Evolutionary conservation across 1,140 invertebrate genomes (phyloP).

Genomic region (Orussus abietinus): DNA sequence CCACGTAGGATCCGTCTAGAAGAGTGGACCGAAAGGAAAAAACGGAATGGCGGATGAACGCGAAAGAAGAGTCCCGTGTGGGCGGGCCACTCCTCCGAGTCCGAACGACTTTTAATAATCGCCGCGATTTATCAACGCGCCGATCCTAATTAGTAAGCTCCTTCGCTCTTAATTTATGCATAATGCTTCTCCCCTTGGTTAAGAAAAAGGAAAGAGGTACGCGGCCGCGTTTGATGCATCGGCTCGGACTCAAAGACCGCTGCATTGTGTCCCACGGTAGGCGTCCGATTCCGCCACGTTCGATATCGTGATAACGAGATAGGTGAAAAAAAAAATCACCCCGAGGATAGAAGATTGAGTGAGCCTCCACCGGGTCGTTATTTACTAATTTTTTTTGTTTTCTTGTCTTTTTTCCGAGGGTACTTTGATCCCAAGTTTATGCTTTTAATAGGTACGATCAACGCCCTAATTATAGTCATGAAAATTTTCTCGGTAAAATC

Average conservation of each 20-base stretch:
- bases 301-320: background rate
- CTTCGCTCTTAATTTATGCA: slow-evolving; percentile 8
- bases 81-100: slow-evolving; percentile 18
- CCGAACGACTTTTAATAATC: slow-evolving; percentile 25
- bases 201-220: no score
- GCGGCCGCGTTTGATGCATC: slow-evolving; percentile 14
- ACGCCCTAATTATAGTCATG: no score
- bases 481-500: no score
- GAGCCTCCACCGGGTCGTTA: no score
- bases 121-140: slow-evolving; percentile 21
- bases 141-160: slow-evolving; percentile 22
- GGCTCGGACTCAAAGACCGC: slow-evolving; percentile 5
- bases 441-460: no score
- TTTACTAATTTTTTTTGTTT: no score
- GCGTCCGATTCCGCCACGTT: background rate
- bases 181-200: background rate
- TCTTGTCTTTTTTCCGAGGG: no score
- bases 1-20: background rate
- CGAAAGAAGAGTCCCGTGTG: slow-evolving; percentile 9
- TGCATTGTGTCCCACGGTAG: background rate
- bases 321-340: slow-evolving; percentile 7
- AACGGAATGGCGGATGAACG: slow-evolving; percentile 2
- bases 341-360: no score
- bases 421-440: no score
- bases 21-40: slow-evolving; percentile 3